Conservation (phyloP, 2,888 invertebrate genomes). For the Rhorus exstirpatorius region DNA sequence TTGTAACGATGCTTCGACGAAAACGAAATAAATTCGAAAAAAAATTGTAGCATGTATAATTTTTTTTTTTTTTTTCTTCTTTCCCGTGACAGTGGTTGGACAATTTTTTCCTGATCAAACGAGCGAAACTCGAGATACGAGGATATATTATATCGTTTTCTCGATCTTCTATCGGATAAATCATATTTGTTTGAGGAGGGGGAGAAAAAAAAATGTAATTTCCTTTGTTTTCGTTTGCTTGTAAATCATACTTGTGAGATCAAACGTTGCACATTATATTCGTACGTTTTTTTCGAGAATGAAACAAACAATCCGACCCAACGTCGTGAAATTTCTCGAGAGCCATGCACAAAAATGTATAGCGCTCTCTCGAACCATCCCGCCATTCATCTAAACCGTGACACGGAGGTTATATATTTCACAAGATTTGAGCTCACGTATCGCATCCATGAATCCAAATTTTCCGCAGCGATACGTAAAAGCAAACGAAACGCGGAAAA, state of each 20-base stretch:
- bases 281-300: conserved; percentile 74
- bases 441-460: conserved; percentile 52
- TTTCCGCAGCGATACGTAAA: conserved; percentile 31
- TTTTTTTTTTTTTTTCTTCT: too few species aligned
- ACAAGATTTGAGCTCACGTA: conserved; percentile 70
- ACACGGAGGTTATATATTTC: conserved; percentile 72
- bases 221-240: conserved; percentile 57
- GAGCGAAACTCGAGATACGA: too few species aligned
- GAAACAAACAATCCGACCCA: conserved; percentile 69
- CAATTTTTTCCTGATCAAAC: too few species aligned
- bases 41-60: too few species aligned
- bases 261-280: conserved; percentile 73
- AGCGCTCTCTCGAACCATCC: not conserved
- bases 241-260: conserved; percentile 72
- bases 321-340: not conserved
- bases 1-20: too few species aligned
- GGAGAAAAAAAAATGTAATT: conserved; percentile 61
- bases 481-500: conserved; percentile 18
- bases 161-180: not conserved
- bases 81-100: too few species aligned
- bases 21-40: too few species aligned
- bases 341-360: not conserved
- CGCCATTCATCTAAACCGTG: conserved; percentile 17
- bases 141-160: too few species aligned
- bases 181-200: conserved; percentile 33